Evolutionary conservation across 2,888 invertebrate genomes (phyloP).

Genomic region (Trichogramma dendrolimi): DNA sequence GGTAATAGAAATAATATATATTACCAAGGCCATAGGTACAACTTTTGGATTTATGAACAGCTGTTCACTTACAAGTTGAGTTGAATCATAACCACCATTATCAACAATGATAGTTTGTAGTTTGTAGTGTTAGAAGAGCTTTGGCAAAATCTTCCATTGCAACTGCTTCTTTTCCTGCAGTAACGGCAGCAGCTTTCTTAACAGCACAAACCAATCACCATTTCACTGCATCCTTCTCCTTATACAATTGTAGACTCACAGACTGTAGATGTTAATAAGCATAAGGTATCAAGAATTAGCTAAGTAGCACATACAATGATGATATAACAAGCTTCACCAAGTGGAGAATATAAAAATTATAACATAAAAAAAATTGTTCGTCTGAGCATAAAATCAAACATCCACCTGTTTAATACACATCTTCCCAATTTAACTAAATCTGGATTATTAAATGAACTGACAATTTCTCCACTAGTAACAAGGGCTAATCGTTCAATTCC

Average conservation of each 20-base stretch:
- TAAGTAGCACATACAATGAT: conserved; percentile 96
- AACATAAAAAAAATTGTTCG: background rate
- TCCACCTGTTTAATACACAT: conserved; percentile 89
- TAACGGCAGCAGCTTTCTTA: conserved; percentile 74
- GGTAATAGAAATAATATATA: conserved; percentile 2
- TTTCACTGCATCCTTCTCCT: conserved; percentile 93
- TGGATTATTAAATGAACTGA: conserved; percentile 95
- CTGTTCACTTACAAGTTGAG: conserved; percentile 86
- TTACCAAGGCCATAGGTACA: conserved; percentile 72
- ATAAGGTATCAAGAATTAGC: conserved; percentile 96
- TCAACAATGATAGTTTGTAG: conserved; percentile 95
- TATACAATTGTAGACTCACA: conserved; percentile 86
- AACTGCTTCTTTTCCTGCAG: conserved; percentile 94
- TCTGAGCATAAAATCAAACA: conserved; percentile 25
- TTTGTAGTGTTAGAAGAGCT: conserved; percentile 86
- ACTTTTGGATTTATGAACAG: conserved; percentile 81
- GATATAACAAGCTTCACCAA: conserved; percentile 96
- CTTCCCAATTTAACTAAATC: conserved; percentile 86
- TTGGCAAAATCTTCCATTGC: conserved; percentile 94
- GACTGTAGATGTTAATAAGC: conserved; percentile 93
- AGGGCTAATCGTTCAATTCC: conserved; percentile 96
- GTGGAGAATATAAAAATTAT: conserved; percentile 49
- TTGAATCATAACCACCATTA: conserved; percentile 97
- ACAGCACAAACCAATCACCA: conserved; percentile 97
- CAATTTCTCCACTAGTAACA: conserved; percentile 97